Conservation (phyloP, 2,113 vertebrate genomes). For the Pimephales promelas region DNA sequence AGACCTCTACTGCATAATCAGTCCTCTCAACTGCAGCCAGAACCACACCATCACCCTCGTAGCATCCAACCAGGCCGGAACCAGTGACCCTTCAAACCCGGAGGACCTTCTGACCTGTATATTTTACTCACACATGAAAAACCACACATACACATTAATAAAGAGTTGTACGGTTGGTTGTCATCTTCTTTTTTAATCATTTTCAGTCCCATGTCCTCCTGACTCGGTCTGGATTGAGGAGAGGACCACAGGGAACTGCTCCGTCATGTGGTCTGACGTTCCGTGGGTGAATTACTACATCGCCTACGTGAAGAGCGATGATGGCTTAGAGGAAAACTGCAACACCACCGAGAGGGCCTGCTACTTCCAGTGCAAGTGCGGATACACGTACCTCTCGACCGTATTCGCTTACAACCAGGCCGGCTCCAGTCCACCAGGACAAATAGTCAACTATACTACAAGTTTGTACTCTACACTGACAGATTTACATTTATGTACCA, state of each 20-base stretch:
- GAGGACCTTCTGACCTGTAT: constrained; percentile 81
- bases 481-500: neutral
- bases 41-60: constrained; percentile 77
- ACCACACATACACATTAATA: neutral
- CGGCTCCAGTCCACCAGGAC: constrained; percentile 82
- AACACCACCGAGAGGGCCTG: constrained; percentile 85
- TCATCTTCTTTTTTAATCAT: neutral
- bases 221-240: constrained; percentile 78
- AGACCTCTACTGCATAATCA: constrained; percentile 73
- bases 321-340: constrained; percentile 83
- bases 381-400: constrained; percentile 86
- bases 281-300: constrained; percentile 82
- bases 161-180: neutral
- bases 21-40: constrained; percentile 79
- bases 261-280: constrained; percentile 79
- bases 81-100: constrained; percentile 76
- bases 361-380: constrained; percentile 82
- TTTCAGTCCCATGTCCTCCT: constrained; percentile 85
- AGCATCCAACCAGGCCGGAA: constrained; percentile 83
- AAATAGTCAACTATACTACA: constrained; percentile 86
- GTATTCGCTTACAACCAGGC: constrained; percentile 88
- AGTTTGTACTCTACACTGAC: constrained; percentile 68
- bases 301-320: constrained; percentile 87
- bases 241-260: constrained; percentile 74
- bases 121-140: constrained; percentile 36